Base-by-base conservation (phyloP, 2,113 vertebrate genomes). In the Motacilla tschutschensis region DNA sequence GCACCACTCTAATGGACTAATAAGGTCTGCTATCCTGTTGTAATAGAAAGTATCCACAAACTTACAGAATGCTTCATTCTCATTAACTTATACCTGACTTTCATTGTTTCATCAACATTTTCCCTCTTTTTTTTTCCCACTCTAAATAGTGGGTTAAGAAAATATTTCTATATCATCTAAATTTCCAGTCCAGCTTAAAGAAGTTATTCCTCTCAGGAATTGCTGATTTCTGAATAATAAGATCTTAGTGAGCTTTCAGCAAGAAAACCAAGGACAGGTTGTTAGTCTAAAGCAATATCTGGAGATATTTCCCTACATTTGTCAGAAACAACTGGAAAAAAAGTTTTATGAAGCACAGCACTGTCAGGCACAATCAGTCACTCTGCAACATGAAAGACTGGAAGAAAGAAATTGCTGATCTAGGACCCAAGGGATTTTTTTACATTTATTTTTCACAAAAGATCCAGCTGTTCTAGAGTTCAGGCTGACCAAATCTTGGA, bases 401-500 rank as follows among this genome's bases (percentile, higher is more conserved):
- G 35, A 69, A 87, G 35, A 87, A 79, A 64, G 33, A 85, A 84
- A 6, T 44, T 91, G 48, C 59, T 79, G 53, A 85, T 82, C 57
- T 59, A 64, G 85, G 88, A 79, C 72, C 25, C 53, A 50, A 57
- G 26, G 15, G 71, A 57, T 43, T 63, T 53, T 14, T 55, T 53
- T 50, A 35, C 43, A 84, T 93, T 82, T 90, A 66, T 38, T 79
- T 93, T 82, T 63, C 64, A 66, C 69, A 58, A 33, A 85, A 70
- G 29, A 86, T 81, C 29, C 89, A 89, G 62, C n/a, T 93, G 67
- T 83, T 93, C 65, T 33, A 80, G 65, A 90, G 83, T 74, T 75
- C 62, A 78, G 15, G 54, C 46, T 57, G 62, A 60, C 69, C 84
- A 93, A 58, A 67, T 38, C 41, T 55, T 64, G 40, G 53, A 77